Evolutionary conservation across 1,140 invertebrate species (phyloP).

Genomic region (Plectrocnemia conspersa): DNA sequence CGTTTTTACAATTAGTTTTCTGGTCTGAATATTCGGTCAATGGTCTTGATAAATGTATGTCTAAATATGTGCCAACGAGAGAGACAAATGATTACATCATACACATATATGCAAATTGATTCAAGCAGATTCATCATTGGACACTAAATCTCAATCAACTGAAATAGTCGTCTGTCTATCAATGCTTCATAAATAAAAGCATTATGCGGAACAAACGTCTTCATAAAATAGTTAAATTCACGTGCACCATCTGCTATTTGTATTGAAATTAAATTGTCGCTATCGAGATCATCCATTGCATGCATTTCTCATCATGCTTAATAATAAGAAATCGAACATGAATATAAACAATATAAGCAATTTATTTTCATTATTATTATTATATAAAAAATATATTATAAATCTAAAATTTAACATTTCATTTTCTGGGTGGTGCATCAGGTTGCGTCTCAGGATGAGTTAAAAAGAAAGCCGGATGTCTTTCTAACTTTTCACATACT

Average conservation of each 20-base stretch:
- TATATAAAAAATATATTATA: neutral
- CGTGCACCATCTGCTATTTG: neutral
- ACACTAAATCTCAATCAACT: constrained; percentile 17
- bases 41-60: no score
- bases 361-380: neutral
- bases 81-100: constrained; percentile 11
- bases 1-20: constrained; percentile 16
- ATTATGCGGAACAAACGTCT: neutral
- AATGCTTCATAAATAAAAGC: neutral
- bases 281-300: no score
- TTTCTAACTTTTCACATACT: constrained; percentile 26
- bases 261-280: neutral
- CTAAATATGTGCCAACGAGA: neutral
- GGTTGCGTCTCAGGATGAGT: constrained; percentile 31
- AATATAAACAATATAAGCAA: neutral
- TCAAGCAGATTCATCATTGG: constrained; percentile 3
- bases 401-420: constrained; percentile 7
- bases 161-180: neutral
- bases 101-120: constrained; percentile 20
- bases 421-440: constrained; percentile 23
- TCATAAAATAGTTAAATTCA: neutral
- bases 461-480: constrained; percentile 30
- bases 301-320: neutral
- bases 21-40: neutral
- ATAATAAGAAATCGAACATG: neutral